Conservation (phyloP, 2,888 invertebrate species). For the Conchocele bisecta region DNA sequence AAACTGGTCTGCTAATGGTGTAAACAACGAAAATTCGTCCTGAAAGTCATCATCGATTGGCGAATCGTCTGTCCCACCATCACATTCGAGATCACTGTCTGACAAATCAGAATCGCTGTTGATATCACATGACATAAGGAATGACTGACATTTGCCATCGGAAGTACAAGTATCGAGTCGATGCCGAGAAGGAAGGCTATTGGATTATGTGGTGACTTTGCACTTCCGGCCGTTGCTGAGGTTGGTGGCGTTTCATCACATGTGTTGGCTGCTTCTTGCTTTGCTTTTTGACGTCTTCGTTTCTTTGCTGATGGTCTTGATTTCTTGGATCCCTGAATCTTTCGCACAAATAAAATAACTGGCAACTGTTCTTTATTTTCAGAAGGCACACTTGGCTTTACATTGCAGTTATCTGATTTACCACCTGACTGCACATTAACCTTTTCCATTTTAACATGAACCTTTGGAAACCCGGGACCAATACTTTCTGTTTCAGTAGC, state of each 20-base stretch:
- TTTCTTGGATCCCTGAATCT: constrained; percentile 29
- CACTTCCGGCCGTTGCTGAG: constrained; percentile 1
- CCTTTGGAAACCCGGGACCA: neutral
- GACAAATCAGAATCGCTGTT: constrained; percentile 54
- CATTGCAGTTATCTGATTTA: neutral
- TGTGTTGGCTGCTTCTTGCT: constrained; percentile 14
- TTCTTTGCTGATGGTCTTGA: constrained; percentile 58
- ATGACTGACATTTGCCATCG: constrained; percentile 35
- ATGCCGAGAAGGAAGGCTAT: constrained; percentile 61
- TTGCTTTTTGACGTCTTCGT: constrained; percentile 53
- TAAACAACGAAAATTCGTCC: constrained; percentile 22
- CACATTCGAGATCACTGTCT: constrained; percentile 42
- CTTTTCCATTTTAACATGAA: constrained; percentile 2
- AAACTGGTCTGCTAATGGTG: constrained; percentile 9
- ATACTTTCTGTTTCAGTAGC: neutral
- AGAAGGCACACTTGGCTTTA: neutral
- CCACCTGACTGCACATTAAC: neutral
- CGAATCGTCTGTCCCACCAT: constrained; percentile 31
- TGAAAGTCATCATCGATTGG: constrained; percentile 21
- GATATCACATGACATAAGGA: constrained; percentile 49
- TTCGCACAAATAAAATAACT: constrained; percentile 43
- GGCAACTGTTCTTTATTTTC: neutral
- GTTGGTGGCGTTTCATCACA: constrained; percentile 3
- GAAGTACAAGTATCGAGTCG: constrained; percentile 14
- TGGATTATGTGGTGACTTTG: constrained; percentile 23